Conservation (phyloP, 2,113 vertebrate genomes). For the Circaetus cinerascens region DNA sequence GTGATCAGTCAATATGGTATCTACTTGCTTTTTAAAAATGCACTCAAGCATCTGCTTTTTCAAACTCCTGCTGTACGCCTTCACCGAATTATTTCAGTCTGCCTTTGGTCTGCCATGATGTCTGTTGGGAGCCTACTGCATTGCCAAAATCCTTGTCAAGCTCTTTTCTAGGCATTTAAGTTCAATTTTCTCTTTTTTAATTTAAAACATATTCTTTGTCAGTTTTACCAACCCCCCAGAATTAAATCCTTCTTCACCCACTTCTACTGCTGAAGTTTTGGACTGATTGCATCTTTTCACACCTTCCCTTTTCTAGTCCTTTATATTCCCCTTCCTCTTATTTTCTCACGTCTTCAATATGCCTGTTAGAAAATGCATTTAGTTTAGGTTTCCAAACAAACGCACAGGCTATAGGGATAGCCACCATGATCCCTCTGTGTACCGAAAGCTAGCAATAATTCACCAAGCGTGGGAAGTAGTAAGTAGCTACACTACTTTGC, state of each 20-base stretch:
- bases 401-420: background rate
- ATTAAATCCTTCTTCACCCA: background rate
- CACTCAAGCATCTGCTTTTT: constrained; percentile 9
- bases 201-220: background rate
- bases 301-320: background rate
- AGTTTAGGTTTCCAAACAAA: background rate
- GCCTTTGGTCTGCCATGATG: background rate
- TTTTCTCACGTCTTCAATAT: background rate
- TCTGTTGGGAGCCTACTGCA: background rate
- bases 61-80: constrained; percentile 6
- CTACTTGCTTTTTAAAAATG: background rate
- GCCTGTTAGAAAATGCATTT: background rate
- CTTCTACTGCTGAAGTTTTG: constrained; percentile 40
- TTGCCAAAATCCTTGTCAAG: background rate
- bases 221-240: constrained; percentile 6
- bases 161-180: background rate
- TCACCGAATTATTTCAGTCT: background rate
- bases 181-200: background rate
- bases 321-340: background rate
- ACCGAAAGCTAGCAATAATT: background rate
- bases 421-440: rapidly evolving
- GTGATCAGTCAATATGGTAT: background rate
- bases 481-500: background rate
- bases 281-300: background rate
- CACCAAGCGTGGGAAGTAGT: background rate